A percentile compares a stretch with the other conserved stretches of the same genome.
Evolutionary conservation across 2,113 vertebrate species (phyloP).

Genomic region (Amphiprion ocellaris): DNA sequence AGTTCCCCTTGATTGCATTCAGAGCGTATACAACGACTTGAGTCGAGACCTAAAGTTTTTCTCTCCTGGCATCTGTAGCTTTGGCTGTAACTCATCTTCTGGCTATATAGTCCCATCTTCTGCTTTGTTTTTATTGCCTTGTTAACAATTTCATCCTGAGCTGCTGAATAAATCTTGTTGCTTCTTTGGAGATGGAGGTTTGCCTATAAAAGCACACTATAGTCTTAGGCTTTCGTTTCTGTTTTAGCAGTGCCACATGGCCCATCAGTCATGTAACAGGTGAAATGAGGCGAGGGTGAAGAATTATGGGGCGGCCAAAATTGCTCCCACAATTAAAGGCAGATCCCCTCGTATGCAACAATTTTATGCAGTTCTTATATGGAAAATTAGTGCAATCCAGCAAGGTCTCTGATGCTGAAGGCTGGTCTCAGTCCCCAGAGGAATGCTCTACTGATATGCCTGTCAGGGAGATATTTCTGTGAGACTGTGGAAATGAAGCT

Average conservation of each 20-base stretch:
- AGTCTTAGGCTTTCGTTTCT: neutral
- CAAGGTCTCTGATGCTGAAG: conserved; percentile 45
- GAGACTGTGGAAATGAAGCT: conserved; percentile 75
- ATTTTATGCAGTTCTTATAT: conserved; percentile 40
- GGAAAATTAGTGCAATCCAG: conserved; percentile 64
- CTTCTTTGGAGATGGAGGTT: conserved; percentile 35
- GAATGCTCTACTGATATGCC: conserved; percentile 47
- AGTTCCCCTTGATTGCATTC: conserved; percentile 40
- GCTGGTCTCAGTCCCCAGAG: conserved; percentile 38
- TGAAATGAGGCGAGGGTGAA: conserved; percentile 56
- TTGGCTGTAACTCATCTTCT: conserved; percentile 8
- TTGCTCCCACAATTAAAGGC: conserved; percentile 58
- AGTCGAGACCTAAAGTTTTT: conserved; percentile 7
- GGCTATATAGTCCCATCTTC: neutral
- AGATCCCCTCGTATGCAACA: conserved; percentile 38
- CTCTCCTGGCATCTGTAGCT: neutral
- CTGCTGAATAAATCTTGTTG: conserved; percentile 26
- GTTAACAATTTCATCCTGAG: conserved; percentile 39
- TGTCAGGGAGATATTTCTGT: conserved; percentile 57
- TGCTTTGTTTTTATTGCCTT: conserved; percentile 37
- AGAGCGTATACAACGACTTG: conserved; percentile 1
- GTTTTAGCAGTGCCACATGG: neutral
- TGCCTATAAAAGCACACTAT: neutral
- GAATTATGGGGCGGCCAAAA: conserved; percentile 46
- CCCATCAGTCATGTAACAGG: conserved; percentile 54